Base-by-base conservation (phyloP, 2,888 invertebrate species). In the Dryobota labecula region DNA sequence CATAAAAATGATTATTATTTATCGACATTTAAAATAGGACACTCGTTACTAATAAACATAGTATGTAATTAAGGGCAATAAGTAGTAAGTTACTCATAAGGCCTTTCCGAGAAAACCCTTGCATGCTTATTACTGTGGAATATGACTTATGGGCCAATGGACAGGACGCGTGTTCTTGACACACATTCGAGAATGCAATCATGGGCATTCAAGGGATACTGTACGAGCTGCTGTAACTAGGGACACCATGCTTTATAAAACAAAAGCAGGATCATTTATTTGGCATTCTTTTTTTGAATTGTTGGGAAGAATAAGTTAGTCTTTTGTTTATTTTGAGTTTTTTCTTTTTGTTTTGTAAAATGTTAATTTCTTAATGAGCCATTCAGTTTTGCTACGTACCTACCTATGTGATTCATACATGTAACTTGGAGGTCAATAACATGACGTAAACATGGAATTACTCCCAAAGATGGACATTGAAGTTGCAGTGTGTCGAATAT, bases 131-230 rank as follows among this genome's bases (percentile, higher is more conserved):
- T 82, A 77, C 63, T 62, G 80, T 69, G 70, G 73, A 71, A 47
- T 80, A 86, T 86, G 80, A 87, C 51, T 86, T 86, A 85, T 83
- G 66, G 43, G 15, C 72, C 36, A 64, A 63, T 47, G 78, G 62
- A 43, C 77, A 53, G 75, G 79, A 76, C 15, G 45, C 65, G 15
- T 62, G 78, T 0, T 64, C 84, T 84, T 85, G 84, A 84, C 84
- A 84, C 7, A 80, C 75, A 67, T 85, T 66, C 4, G 60, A 51
- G n/a, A 70, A 38, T 60, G 66, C 53, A 69, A 24, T 69, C 62
- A 67, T 57, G 60, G 68, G 30, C 53, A 61, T 36, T 67, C 62
- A 63, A 63, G 62, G 75, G 53, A 64, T 76, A 61, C 11, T 27
- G 45, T n/a, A 13, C 33, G 43, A 33, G 47, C 2, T 30, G 9